Evolutionary conservation across 2,888 invertebrate genomes (phyloP), one percentile per base, ranked within the genome.

Genomic region (Stenichneumon culpator): DNA sequence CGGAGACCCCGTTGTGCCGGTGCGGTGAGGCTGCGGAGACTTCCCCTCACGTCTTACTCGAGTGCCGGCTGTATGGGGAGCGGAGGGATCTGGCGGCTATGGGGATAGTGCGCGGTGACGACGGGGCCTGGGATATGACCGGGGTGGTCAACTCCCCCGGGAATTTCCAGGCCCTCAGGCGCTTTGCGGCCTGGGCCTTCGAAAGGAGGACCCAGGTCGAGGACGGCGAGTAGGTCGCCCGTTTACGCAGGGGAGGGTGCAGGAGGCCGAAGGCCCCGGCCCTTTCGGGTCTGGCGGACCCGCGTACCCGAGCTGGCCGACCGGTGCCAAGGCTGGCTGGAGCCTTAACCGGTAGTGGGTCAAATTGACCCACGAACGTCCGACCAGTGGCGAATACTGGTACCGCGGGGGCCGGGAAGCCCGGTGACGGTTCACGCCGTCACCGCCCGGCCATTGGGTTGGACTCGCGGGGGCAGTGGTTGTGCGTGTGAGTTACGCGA

Each of bases 161-260:
- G 32, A 36, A n/a, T n/a, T 72, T 72, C 54, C 39, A 14, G 57
- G 72, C 72, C 16, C 72, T 72, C 19, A 57, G 54, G 36, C 50
- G 57, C 32, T 72, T 72, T 19, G 63, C 63, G 32, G 74, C 63
- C 50, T 75, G 65, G 63, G 75, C 14, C 50, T 75, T 75, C 65
- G 75, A 75, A 0, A 5, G 1, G 65, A 65, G 50, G 32, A 11
- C 32, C 36, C 65, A 28, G 50, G 63, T 4, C n/a, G 50, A 14
- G 0, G 63, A 0, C 0, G 63, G 0, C 2, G 28, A 32, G 14
- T 50, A 16, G 28, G 32, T 7, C 14, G 7, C 3, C n/a, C 3
- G 28, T 52, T 57, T 9, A n/a, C 50, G 75, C 65, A 75, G 65
- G 36, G 65, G 65, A 22, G 68, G 65, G n/a, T n/a, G 47, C 65